phyloP scores from a whole-genome alignment of 2,888 invertebrate species.

The Scaptomyza tumidula region DNA sequence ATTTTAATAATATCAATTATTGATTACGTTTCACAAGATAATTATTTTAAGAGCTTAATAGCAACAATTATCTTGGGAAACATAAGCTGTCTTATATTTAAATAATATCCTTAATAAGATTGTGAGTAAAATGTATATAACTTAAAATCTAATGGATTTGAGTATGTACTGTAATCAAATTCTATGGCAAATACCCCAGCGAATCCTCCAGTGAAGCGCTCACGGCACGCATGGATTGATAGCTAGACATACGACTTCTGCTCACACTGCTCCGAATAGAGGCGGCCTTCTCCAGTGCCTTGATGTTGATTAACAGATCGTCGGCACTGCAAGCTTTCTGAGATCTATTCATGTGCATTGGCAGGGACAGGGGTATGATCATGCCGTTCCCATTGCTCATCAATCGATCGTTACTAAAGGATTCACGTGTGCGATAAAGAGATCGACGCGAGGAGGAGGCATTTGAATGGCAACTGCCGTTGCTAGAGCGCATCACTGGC shows the following conservation, averaged over 20 bases:
- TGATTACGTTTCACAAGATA: constrained; percentile 81
- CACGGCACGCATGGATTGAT: constrained; percentile 84
- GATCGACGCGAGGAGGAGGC: constrained; percentile 59
- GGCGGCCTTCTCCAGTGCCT: constrained; percentile 79
- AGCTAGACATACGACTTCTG: constrained; percentile 74
- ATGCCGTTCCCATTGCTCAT: constrained; percentile 50
- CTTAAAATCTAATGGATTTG: constrained; percentile 31
- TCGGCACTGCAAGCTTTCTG: constrained; percentile 82
- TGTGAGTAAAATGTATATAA: constrained; percentile 5
- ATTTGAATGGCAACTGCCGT: constrained; percentile 68
- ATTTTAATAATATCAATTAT: constrained; percentile 15
- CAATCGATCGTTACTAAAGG: constrained; percentile 75
- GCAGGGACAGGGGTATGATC: constrained; percentile 53
- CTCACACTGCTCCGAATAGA: constrained; percentile 71
- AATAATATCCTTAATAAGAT: constrained; percentile 9
- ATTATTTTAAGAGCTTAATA: constrained; percentile 35
- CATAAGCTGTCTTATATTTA: constrained; percentile 67
- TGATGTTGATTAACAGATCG: constrained; percentile 81
- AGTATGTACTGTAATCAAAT: constrained; percentile 45
- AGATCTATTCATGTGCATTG: constrained; percentile 48
- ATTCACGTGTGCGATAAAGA: constrained; percentile 74
- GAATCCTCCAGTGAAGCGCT: constrained; percentile 85
- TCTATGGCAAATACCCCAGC: constrained; percentile 85
- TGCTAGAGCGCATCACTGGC: constrained; percentile 29
- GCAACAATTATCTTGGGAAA: constrained; percentile 75